phyloP scores from a whole-genome alignment of 2,797 vertebrate species.

The Ctenochaetus hawaiiensis region DNA sequence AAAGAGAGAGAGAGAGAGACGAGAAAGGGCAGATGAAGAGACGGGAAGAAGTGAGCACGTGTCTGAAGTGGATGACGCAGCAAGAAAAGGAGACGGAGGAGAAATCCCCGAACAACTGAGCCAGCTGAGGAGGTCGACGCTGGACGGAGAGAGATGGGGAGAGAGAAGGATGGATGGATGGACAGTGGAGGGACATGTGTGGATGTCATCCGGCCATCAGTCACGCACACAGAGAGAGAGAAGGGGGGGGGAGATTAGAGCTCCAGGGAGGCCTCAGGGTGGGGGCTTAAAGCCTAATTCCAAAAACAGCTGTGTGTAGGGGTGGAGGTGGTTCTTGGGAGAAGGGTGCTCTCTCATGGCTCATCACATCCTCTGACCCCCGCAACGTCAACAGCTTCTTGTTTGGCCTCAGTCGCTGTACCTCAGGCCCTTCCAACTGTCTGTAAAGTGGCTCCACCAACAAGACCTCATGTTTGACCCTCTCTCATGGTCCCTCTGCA shows the following conservation, averaged over 20 bases:
- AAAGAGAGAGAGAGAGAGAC: background rate
- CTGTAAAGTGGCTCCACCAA: constrained; percentile 14
- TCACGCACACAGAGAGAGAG: constrained; percentile 71
- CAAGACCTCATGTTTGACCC: constrained; percentile 18
- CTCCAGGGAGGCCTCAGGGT: constrained; percentile 63
- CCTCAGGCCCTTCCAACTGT: background rate
- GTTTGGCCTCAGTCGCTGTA: constrained; percentile 45
- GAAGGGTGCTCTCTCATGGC: constrained; percentile 73
- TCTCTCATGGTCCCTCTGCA: constrained; percentile 18
- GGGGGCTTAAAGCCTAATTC: constrained; percentile 79
- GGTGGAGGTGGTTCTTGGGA: constrained; percentile 54
- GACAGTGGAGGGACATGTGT: constrained; percentile 80
- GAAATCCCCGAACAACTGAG: constrained; percentile 66
- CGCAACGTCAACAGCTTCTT: constrained; percentile 65
- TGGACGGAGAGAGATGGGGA: constrained; percentile 41
- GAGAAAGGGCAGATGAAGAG: constrained; percentile 30
- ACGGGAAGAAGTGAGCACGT: constrained; percentile 44
- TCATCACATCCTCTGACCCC: constrained; percentile 78
- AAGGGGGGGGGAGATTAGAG: constrained; percentile 25
- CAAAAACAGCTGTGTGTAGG: constrained; percentile 85
- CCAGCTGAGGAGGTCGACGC: constrained; percentile 66
- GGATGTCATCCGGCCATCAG: constrained; percentile 84
- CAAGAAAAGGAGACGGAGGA: constrained; percentile 58
- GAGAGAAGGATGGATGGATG: constrained; percentile 54
- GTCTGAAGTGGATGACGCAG: constrained; percentile 66